These are phyloP conservation scores for Saccostrea glomerata DNA, from an alignment of 1,140 invertebrate species.

Conservation along the genomic window DNA sequence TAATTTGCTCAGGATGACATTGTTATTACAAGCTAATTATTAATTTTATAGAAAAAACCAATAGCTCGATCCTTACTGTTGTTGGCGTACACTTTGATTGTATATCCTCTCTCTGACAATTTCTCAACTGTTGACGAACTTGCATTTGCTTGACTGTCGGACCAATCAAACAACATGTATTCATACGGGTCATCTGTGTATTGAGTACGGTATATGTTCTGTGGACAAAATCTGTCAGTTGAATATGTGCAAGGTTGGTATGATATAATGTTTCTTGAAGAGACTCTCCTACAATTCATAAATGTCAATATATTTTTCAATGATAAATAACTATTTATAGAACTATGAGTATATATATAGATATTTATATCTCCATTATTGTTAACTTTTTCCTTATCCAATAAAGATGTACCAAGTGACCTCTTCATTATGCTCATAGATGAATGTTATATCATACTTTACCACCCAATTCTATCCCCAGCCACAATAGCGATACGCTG, in stretches of 20 bases:
- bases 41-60: too few species aligned
- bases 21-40: too few species aligned
- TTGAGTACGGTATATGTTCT: not conserved
- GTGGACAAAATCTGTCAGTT: conserved; percentile 1
- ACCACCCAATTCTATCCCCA: conserved; percentile 9
- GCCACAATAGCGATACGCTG: not conserved
- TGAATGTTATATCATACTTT: not conserved
- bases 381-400: not conserved
- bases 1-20: too few species aligned
- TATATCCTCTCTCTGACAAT: not conserved
- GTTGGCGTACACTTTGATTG: conserved; percentile 8
- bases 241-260: not conserved
- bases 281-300: not conserved
- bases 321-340: not conserved
- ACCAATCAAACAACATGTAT: conserved; percentile 21
- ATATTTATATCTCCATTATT: not conserved
- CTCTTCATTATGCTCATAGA: not conserved
- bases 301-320: not conserved
- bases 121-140: not conserved
- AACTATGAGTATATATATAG: not conserved
- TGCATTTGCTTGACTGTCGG: not conserved
- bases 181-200: not conserved
- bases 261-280: not conserved
- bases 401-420: not conserved
- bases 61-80: not conserved